Conservation (phyloP, 2,888 invertebrate species). For the Marasmarcha lunaedactyla region DNA sequence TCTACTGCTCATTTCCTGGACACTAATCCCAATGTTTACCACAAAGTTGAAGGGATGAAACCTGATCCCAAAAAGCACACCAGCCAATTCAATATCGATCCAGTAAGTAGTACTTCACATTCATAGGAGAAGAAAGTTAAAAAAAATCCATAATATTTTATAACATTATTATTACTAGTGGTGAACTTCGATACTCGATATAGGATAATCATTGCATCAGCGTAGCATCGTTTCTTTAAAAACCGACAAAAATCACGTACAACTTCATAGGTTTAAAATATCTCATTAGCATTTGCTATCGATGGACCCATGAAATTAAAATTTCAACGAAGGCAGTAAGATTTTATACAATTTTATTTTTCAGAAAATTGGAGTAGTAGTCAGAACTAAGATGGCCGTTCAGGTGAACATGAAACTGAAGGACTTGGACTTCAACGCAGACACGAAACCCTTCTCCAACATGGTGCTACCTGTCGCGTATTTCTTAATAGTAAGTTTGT, state of each 20-base stretch:
- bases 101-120: conserved; percentile 48
- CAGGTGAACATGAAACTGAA: conserved; percentile 78
- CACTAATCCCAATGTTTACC: conserved; percentile 65
- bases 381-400: conserved; percentile 72
- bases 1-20: conserved; percentile 72
- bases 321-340: too few relatives aligned
- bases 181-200: too few relatives aligned
- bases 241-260: too few relatives aligned
- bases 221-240: too few relatives aligned
- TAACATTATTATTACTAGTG: too few relatives aligned
- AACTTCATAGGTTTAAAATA: too few relatives aligned
- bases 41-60: conserved; percentile 70
- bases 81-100: conserved; percentile 69
- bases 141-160: too few relatives aligned
- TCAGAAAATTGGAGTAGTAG: conserved; percentile 74
- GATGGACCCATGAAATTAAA: too few relatives aligned
- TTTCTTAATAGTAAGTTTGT: conserved; percentile 72
- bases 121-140: too few relatives aligned
- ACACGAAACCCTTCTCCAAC: conserved; percentile 70
- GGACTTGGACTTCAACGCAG: conserved; percentile 68
- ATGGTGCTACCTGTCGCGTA: conserved; percentile 76
- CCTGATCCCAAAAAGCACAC: conserved; percentile 55
- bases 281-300: too few relatives aligned
- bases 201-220: too few relatives aligned
- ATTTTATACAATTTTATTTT: too few relatives aligned